These are phyloP conservation scores for Odontophorus gujanensis DNA, from an alignment of 2,113 vertebrate genomes.

Conservation along the genomic window DNA sequence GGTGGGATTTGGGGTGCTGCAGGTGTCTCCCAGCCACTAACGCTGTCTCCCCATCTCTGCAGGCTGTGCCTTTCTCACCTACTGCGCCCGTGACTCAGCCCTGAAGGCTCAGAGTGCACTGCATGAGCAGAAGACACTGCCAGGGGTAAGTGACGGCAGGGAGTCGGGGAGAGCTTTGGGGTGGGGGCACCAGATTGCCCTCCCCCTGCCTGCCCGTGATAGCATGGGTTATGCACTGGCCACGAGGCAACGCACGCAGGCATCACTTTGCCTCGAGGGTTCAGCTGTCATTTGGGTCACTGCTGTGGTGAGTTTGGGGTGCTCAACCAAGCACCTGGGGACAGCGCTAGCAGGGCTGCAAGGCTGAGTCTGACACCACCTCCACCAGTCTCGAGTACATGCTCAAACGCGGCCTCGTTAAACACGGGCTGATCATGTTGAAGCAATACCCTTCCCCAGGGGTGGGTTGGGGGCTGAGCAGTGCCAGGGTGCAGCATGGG, in stretches of 20 bases:
- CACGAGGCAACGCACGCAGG: not conserved
- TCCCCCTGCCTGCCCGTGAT: not conserved
- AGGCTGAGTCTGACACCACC: not conserved
- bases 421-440: not conserved
- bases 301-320: not conserved
- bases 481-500: rapidly evolving
- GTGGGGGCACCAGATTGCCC: not conserved
- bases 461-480: not conserved
- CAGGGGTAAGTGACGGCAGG: slow-evolving; percentile 29
- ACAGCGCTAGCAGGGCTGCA: not conserved
- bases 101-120: slow-evolving; percentile 66
- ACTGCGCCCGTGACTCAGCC: slow-evolving; percentile 57
- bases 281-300: not conserved
- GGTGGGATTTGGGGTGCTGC: not conserved
- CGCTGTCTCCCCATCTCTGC: not conserved
- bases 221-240: not conserved
- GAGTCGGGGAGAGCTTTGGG: rapidly evolving
- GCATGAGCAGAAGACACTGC: slow-evolving; percentile 65
- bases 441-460: not conserved
- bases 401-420: not conserved
- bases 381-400: too few species aligned
- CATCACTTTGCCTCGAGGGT: not conserved
- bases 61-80: slow-evolving; percentile 73
- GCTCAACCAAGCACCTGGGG: not conserved
- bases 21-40: not conserved